Evolutionary conservation across 1,140 invertebrate genomes (phyloP).

Genomic region (Scaptomyza graminum): DNA sequence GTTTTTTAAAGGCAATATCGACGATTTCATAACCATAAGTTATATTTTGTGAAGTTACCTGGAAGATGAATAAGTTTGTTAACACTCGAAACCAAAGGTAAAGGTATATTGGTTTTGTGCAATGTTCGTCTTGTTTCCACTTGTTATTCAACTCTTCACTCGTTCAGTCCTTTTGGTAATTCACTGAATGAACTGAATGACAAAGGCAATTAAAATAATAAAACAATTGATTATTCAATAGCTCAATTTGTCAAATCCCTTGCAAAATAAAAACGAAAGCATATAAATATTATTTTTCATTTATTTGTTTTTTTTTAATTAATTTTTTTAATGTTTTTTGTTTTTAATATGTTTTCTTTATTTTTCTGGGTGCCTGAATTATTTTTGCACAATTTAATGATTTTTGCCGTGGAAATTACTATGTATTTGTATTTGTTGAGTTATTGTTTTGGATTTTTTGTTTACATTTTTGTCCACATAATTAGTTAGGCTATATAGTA

Average conservation of each 20-base stretch:
- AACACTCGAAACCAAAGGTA: too few species aligned
- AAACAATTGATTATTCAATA: conserved; percentile 33
- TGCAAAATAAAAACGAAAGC: conserved; percentile 34
- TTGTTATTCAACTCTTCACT: not conserved
- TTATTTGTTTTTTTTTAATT: conserved; percentile 25
- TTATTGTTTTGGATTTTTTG: conserved; percentile 28
- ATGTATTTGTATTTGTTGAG: conserved; percentile 30
- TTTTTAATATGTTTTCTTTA: conserved; percentile 27
- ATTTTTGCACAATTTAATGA: conserved; percentile 70
- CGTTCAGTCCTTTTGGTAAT: not conserved
- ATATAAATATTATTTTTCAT: conserved; percentile 32
- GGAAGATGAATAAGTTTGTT: too few species aligned
- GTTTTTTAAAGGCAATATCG: not conserved
- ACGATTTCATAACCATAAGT: not conserved
- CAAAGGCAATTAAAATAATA: not conserved
- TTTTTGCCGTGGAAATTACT: conserved; percentile 62
- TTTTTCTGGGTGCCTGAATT: conserved; percentile 60
- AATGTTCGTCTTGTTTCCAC: too few species aligned
- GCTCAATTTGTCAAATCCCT: conserved; percentile 32
- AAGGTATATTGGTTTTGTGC: too few species aligned
- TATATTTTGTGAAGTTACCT: too few species aligned
- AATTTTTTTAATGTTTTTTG: conserved; percentile 25
- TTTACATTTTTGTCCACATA: conserved; percentile 57
- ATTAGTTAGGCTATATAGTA: conserved; percentile 61
- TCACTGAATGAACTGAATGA: not conserved